Evolutionary conservation across 1,140 invertebrate species (phyloP).

Genomic region (Neelides sp.): DNA sequence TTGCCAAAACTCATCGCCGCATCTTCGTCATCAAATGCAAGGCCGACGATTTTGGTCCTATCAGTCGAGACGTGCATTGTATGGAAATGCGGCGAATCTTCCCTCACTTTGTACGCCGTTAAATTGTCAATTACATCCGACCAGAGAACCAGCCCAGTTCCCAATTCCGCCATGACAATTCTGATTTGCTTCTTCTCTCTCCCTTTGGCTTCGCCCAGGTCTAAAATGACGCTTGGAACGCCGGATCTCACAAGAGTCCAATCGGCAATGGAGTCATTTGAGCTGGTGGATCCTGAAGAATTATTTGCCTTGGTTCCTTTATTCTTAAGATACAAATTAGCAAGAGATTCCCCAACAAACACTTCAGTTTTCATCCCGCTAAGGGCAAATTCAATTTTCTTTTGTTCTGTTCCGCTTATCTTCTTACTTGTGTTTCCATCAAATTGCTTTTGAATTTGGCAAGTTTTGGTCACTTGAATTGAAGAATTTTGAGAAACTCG

Average conservation of each 20-base stretch:
- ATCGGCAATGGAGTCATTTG: slow-evolving; percentile 30
- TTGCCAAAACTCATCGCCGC: slow-evolving; percentile 57
- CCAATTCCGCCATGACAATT: slow-evolving; percentile 64
- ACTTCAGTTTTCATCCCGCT: slow-evolving; percentile 63
- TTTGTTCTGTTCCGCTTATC: slow-evolving; percentile 54
- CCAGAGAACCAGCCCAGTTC: slow-evolving; percentile 72
- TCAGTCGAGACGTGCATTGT: slow-evolving; percentile 67
- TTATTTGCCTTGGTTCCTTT: slow-evolving; percentile 31
- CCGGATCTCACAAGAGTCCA: slow-evolving; percentile 69
- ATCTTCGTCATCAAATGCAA: slow-evolving; percentile 62
- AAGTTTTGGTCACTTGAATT: slow-evolving; percentile 17
- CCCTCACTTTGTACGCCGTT: slow-evolving; percentile 44
- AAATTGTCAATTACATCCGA: slow-evolving; percentile 59
- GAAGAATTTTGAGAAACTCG: no score
- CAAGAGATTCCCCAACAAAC: slow-evolving; percentile 62
- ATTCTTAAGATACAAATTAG: slow-evolving; percentile 59
- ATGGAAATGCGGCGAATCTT: slow-evolving; percentile 51
- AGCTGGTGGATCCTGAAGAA: slow-evolving; percentile 15
- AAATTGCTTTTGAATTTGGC: no score
- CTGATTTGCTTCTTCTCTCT: slow-evolving; percentile 57
- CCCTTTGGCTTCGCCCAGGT: slow-evolving; percentile 58
- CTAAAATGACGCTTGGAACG: slow-evolving; percentile 64
- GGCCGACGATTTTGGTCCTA: slow-evolving; percentile 48
- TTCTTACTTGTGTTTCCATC: no score
- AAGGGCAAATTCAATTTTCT: slow-evolving; percentile 66